A percentile compares a stretch with the other conserved stretches of the same genome.
Evolutionary conservation across 2,113 vertebrate genomes (phyloP).

Genomic region (Glaucidium brasilianum): DNA sequence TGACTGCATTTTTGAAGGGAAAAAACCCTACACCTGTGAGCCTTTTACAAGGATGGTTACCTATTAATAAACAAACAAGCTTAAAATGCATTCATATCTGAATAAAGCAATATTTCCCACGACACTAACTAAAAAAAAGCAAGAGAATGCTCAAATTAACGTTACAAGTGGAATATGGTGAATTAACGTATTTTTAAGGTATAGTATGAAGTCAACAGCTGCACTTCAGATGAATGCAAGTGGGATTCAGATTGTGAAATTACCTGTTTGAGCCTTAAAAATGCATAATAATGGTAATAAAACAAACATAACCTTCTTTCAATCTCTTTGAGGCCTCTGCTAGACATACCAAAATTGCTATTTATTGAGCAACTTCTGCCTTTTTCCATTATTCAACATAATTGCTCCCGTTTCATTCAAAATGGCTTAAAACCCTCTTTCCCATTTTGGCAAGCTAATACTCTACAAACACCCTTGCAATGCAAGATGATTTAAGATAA

Average conservation of each 20-base stretch:
- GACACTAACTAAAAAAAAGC: neutral
- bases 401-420: conserved; percentile 4
- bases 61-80: neutral
- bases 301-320: neutral
- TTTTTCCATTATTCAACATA: conserved; percentile 30
- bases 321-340: neutral
- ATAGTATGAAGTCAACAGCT: neutral
- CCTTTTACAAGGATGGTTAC: neutral
- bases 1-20: neutral
- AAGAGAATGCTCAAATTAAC: neutral
- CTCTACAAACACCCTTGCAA: neutral
- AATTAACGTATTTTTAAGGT: neutral
- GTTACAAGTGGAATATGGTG: neutral
- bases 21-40: neutral
- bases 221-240: neutral
- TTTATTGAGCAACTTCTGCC: neutral
- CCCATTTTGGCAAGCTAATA: neutral
- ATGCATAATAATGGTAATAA: neutral
- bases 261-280: neutral
- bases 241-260: neutral
- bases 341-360: neutral
- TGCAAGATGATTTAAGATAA: neutral
- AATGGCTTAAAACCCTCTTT: neutral
- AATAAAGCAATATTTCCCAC: neutral
- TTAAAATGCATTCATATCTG: neutral